Conservation (phyloP, 2,113 vertebrate species). For the Balaenoptera acutorostrata region DNA sequence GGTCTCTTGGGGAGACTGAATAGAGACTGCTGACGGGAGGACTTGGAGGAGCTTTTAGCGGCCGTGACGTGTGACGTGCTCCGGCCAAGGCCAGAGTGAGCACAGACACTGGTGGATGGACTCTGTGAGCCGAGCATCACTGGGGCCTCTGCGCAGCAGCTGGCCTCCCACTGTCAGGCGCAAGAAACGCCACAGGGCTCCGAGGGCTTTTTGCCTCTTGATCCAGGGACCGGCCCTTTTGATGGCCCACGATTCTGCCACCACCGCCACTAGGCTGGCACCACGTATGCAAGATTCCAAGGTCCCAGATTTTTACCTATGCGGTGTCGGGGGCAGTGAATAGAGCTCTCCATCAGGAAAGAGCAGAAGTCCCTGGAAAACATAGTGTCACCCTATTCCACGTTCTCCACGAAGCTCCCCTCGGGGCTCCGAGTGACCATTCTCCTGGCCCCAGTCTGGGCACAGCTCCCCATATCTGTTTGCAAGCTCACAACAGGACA, state of each 20-base stretch:
- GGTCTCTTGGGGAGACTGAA: not conserved
- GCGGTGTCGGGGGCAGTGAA: not conserved
- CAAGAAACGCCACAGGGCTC: not conserved
- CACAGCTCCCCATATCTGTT: not conserved
- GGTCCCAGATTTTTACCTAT: not conserved
- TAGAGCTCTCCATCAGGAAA: not conserved
- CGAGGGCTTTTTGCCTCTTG: not conserved
- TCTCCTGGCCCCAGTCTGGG: rapidly evolving
- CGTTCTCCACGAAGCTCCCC: not conserved
- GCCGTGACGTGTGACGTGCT: rapidly evolving
- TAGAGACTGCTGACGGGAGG: not conserved
- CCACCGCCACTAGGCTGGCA: not conserved
- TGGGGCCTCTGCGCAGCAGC: not conserved
- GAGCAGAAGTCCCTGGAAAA: not conserved
- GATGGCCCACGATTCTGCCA: not conserved
- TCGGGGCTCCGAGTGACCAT: not conserved
- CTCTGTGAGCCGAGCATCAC: rapidly evolving
- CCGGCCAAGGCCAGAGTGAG: not conserved
- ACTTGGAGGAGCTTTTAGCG: not conserved
- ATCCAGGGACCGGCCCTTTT: not conserved
- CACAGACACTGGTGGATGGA: not conserved
- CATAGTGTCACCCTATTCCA: too few relatives aligned
- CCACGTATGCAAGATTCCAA: not conserved
- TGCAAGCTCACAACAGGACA: not conserved
- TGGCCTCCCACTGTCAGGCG: not conserved